Conservation (phyloP, 2,797 vertebrate species). For the Bothrops alternatus region DNA sequence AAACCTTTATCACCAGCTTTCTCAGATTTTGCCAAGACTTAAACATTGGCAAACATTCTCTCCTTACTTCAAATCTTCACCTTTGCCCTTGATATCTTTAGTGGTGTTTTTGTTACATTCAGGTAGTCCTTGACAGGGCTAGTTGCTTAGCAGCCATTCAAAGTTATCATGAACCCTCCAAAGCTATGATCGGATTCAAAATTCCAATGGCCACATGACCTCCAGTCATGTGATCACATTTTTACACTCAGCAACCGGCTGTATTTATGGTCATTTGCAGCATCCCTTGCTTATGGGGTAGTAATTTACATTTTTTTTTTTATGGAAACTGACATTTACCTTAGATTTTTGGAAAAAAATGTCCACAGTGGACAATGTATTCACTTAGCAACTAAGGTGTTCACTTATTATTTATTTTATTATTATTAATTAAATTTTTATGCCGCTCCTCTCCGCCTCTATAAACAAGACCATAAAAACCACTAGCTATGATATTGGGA, state of each 20-base stretch:
- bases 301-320: neutral
- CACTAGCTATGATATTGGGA: neutral
- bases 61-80: neutral
- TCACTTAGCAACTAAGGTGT: neutral
- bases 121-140: neutral
- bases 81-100: neutral
- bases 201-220: neutral
- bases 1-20: neutral
- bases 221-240: neutral
- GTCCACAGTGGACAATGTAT: neutral
- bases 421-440: too few relatives aligned
- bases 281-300: neutral
- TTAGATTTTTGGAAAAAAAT: neutral
- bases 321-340: neutral
- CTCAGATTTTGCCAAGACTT: neutral
- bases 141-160: neutral
- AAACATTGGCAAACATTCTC: neutral
- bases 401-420: too few relatives aligned
- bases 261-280: neutral
- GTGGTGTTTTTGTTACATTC: neutral
- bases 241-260: neutral
- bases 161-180: neutral
- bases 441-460: too few relatives aligned
- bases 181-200: neutral
- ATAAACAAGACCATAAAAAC: neutral